Conservation (phyloP, 2,113 vertebrate genomes). For the Ariopsis seemanni region DNA sequence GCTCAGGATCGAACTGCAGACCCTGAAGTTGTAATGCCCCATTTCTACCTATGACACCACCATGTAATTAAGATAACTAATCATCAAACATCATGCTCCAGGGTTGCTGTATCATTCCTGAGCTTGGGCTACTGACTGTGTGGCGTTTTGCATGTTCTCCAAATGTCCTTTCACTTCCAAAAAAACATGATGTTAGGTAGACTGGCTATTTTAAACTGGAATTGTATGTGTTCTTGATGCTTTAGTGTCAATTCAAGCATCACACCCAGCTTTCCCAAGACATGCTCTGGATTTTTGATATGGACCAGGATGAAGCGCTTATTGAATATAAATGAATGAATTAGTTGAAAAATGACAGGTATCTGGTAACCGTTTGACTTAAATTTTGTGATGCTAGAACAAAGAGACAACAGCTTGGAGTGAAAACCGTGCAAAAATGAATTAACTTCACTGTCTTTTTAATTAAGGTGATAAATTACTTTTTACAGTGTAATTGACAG, state of each 20-base stretch:
- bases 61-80: neutral
- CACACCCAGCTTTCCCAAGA: neutral
- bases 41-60: neutral
- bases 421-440: neutral
- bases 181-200: neutral
- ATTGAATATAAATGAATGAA: neutral
- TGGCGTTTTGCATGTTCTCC: neutral
- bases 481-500: neutral
- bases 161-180: neutral
- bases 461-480: conserved; percentile 17
- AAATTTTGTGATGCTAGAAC: neutral
- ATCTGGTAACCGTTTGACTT: neutral
- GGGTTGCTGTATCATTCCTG: neutral
- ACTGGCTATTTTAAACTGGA: neutral
- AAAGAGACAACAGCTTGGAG: neutral
- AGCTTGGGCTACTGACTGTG: neutral
- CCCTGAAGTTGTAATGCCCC: neutral
- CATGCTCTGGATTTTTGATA: neutral
- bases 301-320: neutral
- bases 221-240: neutral
- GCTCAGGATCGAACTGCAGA: neutral
- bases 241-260: neutral
- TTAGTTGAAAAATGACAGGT: neutral
- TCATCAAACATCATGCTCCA: neutral
- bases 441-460: conserved; percentile 2